Base-by-base conservation (phyloP, 1,140 invertebrate species). In the Drosophila biarmipes region DNA sequence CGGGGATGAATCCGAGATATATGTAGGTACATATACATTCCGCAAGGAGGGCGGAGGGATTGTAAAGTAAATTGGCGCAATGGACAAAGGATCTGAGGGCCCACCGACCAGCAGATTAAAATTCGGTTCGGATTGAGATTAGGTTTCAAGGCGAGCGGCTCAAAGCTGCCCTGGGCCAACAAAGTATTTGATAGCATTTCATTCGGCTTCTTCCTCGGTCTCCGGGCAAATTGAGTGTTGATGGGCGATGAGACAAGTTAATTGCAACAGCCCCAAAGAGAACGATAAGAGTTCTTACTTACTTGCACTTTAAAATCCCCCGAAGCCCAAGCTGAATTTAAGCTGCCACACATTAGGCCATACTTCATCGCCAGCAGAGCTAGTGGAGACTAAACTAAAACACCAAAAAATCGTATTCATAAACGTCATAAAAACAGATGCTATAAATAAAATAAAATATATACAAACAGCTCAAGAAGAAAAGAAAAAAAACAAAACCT, bases 141-240 rank as follows among this genome's bases (percentile, higher is more conserved):
- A 55, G 66, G 54, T 35, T 66, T 64, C 57, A 61, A 73, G 67
- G 66, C 73, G 76, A 73, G 52, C 40, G 37, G 73, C 53, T 67
- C 61, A 69, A 63, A 54, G 61, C 67, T 35, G 63, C 43, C 48
- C 42, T 67, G 75, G 57, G 80, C 76, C 48, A 85, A 67, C 75
- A 82, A 89, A 89, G 73, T 77, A 89, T 86, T 82, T 82, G 75
- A 89, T 89, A 71, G 78, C 68, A 74, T 81, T 86, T 48, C 52
- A 45, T 40, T 74, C 49, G 45, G 55, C 31, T 69, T 40, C 42
- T 19, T 51, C 10, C 43, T 59, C 1, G 40, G 78, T 46, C 48
- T 71, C 66, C 68, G 59, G 57, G 54, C 58, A 69, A 77, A 77
- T 77, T 52, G 64, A 46, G 62, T 68, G 73, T 75, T 35, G 53